Conservation (phyloP, 30 jellyfish, hydroid and myxozoan genomes). For the Rhopilema esculentum region DNA sequence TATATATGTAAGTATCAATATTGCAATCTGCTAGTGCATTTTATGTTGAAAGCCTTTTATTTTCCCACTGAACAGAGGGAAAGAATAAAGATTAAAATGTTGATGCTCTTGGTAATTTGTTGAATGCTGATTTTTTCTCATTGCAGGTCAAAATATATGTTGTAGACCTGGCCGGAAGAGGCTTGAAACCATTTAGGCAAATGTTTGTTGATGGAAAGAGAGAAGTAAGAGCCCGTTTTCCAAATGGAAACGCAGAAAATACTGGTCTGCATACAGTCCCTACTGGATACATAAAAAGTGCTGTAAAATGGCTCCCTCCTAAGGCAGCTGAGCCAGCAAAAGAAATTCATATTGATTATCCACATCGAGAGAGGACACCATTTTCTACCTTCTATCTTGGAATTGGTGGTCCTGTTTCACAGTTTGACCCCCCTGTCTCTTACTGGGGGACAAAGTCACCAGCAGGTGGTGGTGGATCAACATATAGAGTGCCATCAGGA, state of each 20-base stretch:
- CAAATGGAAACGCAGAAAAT: conserved; percentile 96
- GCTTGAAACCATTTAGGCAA: conserved; percentile 71
- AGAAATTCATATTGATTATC: conserved; percentile 80
- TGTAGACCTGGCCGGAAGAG: conserved; percentile 72
- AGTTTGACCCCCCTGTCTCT: conserved; percentile 94
- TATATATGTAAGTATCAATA: too few species aligned
- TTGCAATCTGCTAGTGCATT: too few species aligned
- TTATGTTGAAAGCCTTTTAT: too few species aligned
- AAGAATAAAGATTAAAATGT: too few species aligned
- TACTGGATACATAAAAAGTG: conserved; percentile 87
- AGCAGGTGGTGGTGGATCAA: conserved; percentile 97
- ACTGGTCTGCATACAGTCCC: conserved; percentile 96
- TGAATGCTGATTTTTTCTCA: background rate
- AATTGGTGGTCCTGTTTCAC: conserved; percentile 93
- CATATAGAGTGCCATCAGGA: conserved; percentile 93
- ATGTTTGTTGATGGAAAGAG: conserved; percentile 83
- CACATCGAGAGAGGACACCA: conserved; percentile 79
- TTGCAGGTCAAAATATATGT: conserved; percentile 81
- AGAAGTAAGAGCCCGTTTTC: conserved; percentile 93
- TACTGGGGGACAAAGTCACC: conserved; percentile 96
- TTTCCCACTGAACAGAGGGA: too few species aligned
- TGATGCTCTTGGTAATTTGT: too few species aligned
- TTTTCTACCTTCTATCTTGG: conserved; percentile 80
- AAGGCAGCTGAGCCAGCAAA: conserved; percentile 64
- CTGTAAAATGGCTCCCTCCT: conserved; percentile 93